phyloP scores from a whole-genome alignment of 2,113 vertebrate genomes.

The Axis porcinus region DNA sequence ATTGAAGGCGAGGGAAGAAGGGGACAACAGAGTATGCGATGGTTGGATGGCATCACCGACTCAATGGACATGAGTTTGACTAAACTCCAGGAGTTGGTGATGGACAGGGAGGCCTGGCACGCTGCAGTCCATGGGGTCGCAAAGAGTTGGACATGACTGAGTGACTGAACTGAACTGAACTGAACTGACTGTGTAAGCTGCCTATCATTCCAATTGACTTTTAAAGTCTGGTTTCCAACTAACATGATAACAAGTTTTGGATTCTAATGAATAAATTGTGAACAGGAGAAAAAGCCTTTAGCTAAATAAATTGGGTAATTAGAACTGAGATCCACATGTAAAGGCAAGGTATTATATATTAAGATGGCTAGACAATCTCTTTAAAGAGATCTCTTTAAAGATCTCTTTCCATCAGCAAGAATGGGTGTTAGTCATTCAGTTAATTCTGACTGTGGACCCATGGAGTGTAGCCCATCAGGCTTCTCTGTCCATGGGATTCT shows the following conservation, averaged over 20 bases:
- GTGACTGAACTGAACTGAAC: not conserved
- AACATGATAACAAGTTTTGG: not conserved
- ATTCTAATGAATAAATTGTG: not conserved
- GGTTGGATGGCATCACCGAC: not conserved
- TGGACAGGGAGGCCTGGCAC: not conserved
- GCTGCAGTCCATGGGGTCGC: not conserved
- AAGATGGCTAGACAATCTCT: not conserved
- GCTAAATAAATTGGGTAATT: not conserved
- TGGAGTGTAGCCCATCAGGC: not conserved
- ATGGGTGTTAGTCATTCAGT: not conserved
- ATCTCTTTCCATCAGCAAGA: not conserved
- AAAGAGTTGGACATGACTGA: not conserved
- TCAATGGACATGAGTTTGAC: not conserved
- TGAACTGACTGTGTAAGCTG: not conserved
- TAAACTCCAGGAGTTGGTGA: not conserved
- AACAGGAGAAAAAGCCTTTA: not conserved
- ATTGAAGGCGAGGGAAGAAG: not conserved
- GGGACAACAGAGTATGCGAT: not conserved
- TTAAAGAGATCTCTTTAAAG: not conserved
- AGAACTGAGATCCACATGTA: not conserved
- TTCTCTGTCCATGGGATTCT: not conserved
- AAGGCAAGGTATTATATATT: not conserved
- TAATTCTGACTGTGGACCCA: not conserved
- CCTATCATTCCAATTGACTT: not conserved
- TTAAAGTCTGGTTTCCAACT: not conserved